Evolutionary conservation across 2,888 invertebrate species (phyloP), one percentile per base, ranked within the genome.

Genomic region (Dynastes hyllus): DNA sequence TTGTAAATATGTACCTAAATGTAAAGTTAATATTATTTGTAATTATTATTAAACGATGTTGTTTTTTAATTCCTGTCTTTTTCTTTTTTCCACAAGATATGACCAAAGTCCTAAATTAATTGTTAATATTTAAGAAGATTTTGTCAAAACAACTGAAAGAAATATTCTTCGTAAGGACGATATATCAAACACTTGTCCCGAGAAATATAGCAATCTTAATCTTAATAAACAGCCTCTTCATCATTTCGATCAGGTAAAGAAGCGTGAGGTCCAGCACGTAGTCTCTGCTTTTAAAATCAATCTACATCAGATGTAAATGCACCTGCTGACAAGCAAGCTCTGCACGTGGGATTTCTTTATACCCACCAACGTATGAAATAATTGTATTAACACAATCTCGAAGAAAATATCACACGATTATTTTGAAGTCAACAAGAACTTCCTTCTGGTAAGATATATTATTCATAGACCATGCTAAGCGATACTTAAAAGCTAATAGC

Each of bases 1-100:
- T 85, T 87, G 87, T 88, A 88, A 86, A 88, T 88, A 88, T 87
- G 87, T 87, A 87, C 85, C 86, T 87, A 86, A 85, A 86, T 86
- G 84, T 84, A 87, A 86, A 85, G 84, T 84, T 85, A 86, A 85
- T 85, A 85, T 87, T 86, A 86, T 87, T 87, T 88, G 85, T 87
- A 86, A 85, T 86, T 86, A 86, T 87, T 86, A 85, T 83, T 85
- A 88, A 87, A 85, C 84, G 83, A 86, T 87, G 86, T 87, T 88
- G 88, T 87, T 87, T 88, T 87, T 86, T 85, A 84, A 80, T 40
- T 11, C 0, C 11, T 37, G 51, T 63, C 53, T 78, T 50, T 63
- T 63, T 32, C 65, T 37, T 61, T 37, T 65, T 22, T 63, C 8
- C 63, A 37, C 5, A 37, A 37, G 5, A 2, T 16, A 16, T 22